Conservation (phyloP, 2,113 vertebrate genomes). For the Baryphthengus martii region DNA sequence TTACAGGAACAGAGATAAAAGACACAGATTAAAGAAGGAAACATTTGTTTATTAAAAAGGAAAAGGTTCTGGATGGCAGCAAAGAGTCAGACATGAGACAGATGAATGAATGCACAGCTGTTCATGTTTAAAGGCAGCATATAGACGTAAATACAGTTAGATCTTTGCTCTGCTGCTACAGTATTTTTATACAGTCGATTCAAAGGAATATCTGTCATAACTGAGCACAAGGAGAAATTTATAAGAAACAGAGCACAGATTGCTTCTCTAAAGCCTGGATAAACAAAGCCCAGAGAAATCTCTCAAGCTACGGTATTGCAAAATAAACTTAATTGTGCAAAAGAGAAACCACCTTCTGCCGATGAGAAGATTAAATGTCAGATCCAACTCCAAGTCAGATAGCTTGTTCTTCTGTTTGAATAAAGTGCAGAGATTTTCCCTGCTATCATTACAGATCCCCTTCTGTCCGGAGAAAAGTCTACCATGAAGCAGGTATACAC, state of each 20-base stretch:
- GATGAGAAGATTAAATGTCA: conserved; percentile 18
- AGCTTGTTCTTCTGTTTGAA: neutral
- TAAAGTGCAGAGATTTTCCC: neutral
- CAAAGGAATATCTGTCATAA: conserved; percentile 73
- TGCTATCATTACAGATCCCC: neutral
- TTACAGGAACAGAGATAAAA: conserved; percentile 53
- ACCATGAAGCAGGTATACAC: neutral
- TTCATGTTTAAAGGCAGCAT: conserved; percentile 73
- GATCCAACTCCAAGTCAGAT: neutral
- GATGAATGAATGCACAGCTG: conserved; percentile 72
- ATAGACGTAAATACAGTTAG: conserved; percentile 71
- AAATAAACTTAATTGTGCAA: conserved; percentile 60
- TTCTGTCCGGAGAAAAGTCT: neutral
- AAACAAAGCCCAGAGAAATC: conserved; percentile 64
- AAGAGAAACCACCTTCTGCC: conserved; percentile 55
- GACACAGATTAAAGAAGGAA: conserved; percentile 55
- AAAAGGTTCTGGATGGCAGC: conserved; percentile 64
- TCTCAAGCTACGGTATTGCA: conserved; percentile 30
- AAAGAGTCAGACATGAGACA: conserved; percentile 60
- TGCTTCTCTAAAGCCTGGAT: conserved; percentile 40
- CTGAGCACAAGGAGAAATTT: conserved; percentile 66
- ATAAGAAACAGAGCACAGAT: conserved; percentile 70
- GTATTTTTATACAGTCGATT: conserved; percentile 70
- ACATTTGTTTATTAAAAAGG: conserved; percentile 63
- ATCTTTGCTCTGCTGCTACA: conserved; percentile 63